These are phyloP conservation scores for Drosophila novamexicana DNA, from an alignment of 1,140 invertebrate genomes.

Conservation along the genomic window DNA sequence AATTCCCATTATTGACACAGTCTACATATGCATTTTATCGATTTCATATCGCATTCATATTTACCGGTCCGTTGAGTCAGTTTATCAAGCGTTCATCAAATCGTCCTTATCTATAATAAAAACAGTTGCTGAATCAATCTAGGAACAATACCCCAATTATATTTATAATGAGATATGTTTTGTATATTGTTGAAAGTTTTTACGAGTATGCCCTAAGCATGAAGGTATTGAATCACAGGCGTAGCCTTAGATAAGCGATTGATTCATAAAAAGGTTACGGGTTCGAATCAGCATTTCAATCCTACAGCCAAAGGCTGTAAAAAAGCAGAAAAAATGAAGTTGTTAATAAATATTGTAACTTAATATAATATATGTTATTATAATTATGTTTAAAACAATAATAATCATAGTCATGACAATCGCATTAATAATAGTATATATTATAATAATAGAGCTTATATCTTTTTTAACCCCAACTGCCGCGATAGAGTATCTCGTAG, in stretches of 20 bases:
- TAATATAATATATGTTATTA: too few species aligned
- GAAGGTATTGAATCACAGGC: background rate
- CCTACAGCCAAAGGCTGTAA: too few species aligned
- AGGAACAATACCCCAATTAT: background rate
- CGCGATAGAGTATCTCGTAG: conserved; percentile 15
- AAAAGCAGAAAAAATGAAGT: too few species aligned
- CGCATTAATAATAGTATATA: too few species aligned
- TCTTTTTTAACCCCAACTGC: too few species aligned
- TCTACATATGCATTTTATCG: conserved; percentile 55
- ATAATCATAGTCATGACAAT: too few species aligned
- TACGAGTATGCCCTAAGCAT: background rate
- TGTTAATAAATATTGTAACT: too few species aligned
- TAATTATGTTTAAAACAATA: too few species aligned
- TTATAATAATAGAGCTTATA: too few species aligned
- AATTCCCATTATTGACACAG: conserved; percentile 61
- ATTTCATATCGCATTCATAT: conserved; percentile 48
- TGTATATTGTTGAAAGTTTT: background rate
- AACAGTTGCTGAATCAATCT: background rate
- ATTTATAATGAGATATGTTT: background rate
- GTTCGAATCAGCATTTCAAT: too few species aligned
- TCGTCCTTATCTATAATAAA: background rate
- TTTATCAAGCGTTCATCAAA: conserved; percentile 31
- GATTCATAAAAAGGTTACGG: too few species aligned
- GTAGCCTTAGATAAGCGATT: too few species aligned
- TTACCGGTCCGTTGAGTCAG: conserved; percentile 21